phyloP scores from a whole-genome alignment of 2,888 invertebrate genomes.

The Drosophila parthenogenetica region DNA sequence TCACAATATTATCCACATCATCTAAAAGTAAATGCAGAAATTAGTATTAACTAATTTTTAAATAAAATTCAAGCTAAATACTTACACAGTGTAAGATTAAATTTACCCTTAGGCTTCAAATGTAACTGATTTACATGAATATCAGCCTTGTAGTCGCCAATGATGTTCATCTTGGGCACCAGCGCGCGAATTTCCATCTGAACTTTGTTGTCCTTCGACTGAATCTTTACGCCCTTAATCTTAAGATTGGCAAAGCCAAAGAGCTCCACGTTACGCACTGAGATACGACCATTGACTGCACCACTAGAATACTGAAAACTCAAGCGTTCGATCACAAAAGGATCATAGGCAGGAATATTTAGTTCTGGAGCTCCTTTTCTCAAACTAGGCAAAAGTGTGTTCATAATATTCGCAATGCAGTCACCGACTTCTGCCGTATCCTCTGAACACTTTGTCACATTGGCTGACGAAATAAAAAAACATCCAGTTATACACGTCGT shows the following conservation, averaged over 20 bases:
- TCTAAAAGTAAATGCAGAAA: slow-evolving; percentile 30
- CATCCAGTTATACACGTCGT: slow-evolving; percentile 6
- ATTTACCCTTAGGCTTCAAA: slow-evolving; percentile 87
- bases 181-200: slow-evolving; percentile 85
- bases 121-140: slow-evolving; percentile 87
- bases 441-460: slow-evolving; percentile 86
- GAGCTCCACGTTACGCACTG: slow-evolving; percentile 86
- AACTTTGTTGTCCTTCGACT: slow-evolving; percentile 84
- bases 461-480: slow-evolving; percentile 43
- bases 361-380: slow-evolving; percentile 81
- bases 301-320: slow-evolving; percentile 78
- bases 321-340: slow-evolving; percentile 75
- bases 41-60: not conserved
- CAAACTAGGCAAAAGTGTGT: slow-evolving; percentile 84
- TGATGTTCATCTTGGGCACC: slow-evolving; percentile 86
- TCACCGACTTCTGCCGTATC: slow-evolving; percentile 87
- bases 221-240: slow-evolving; percentile 86
- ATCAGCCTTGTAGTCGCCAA: slow-evolving; percentile 88
- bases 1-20: slow-evolving; percentile 56
- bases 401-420: slow-evolving; percentile 87
- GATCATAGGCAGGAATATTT: slow-evolving; percentile 83
- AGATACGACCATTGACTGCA: slow-evolving; percentile 70
- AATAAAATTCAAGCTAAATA: slow-evolving; percentile 28
- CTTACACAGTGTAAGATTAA: slow-evolving; percentile 88
- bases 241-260: slow-evolving; percentile 86